Evolutionary conservation across 2,888 invertebrate species (phyloP), one percentile per base, ranked within the genome.

Genomic region (Panzeria rudis): DNA sequence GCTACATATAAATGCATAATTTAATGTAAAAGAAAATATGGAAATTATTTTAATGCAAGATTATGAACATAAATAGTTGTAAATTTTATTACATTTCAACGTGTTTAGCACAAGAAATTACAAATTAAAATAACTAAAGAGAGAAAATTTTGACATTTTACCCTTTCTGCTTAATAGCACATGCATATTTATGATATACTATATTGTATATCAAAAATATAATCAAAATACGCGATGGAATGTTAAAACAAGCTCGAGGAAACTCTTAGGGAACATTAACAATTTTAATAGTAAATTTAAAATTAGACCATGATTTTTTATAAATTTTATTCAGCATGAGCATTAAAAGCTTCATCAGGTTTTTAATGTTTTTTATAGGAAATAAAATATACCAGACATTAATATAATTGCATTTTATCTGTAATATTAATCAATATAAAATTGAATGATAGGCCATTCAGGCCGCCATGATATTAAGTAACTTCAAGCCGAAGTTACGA

Each of bases 61-160:
- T 66, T 32, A 32, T 13, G 32, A 50, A 66, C 66, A 66, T 32
- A 66, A 50, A 66, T 50, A 66, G 66, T 47, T 66, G 47, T 47
- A 66, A 47, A 47, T 66, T 47, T 66, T 66, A 66, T 66, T 47
- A 66, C 32, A 50, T 32, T 66, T 47, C 32, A 47, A 66, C 66
- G 66, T 66, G 66, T 32, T 66, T 32, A 29, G 47, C 66, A 47
- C 8, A 47, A n/a, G 32, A 29, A 32, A 50, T 50, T 47, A 32
- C 66, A 11, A 44, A 44, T 64, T 17, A 29, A 20, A 41, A 64
- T 64, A 47, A 32, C 7, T 29, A 32, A 17, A 32, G 0, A 32
- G 32, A 13, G 32, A 47, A 20, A 17, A 32, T 13, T 50, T 5
- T 50, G 17, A 47, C 29, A 47, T 2, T 66, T 47, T 29, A n/a